phyloP scores from a whole-genome alignment of 2,888 invertebrate species.

The Lottia gigantea region DNA sequence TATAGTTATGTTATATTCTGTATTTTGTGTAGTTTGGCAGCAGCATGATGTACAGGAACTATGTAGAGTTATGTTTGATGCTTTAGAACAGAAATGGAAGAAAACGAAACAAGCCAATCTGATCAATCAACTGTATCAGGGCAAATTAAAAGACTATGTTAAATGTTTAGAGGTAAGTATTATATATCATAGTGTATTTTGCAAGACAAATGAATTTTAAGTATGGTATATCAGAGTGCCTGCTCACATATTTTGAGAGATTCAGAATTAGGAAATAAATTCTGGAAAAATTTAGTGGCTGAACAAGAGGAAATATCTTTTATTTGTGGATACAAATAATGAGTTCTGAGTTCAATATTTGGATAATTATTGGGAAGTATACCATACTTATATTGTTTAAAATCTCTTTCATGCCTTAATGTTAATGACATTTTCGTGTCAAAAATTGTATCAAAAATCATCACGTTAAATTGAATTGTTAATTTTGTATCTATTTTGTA shows the following conservation, averaged over 20 bases:
- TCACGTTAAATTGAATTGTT: neutral
- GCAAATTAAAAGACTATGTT: constrained; percentile 87
- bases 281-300: too few relatives aligned
- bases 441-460: neutral
- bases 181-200: neutral
- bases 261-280: too few relatives aligned
- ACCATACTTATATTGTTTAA: too few relatives aligned
- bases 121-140: constrained; percentile 81
- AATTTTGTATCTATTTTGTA: constrained; percentile 40
- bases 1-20: neutral
- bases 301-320: too few relatives aligned
- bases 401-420: too few relatives aligned
- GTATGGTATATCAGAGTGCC: too few relatives aligned
- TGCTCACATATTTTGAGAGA: too few relatives aligned
- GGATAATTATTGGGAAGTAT: too few relatives aligned
- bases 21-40: constrained; percentile 78
- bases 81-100: constrained; percentile 84
- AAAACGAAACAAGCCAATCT: constrained; percentile 84
- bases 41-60: constrained; percentile 93
- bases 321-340: too few relatives aligned
- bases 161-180: constrained; percentile 78
- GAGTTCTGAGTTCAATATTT: too few relatives aligned
- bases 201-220: neutral
- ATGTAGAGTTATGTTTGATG: constrained; percentile 90
- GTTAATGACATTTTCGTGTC: neutral